Evolutionary conservation across 2,888 invertebrate genomes (phyloP).

Genomic region (Odontothrips loti): DNA sequence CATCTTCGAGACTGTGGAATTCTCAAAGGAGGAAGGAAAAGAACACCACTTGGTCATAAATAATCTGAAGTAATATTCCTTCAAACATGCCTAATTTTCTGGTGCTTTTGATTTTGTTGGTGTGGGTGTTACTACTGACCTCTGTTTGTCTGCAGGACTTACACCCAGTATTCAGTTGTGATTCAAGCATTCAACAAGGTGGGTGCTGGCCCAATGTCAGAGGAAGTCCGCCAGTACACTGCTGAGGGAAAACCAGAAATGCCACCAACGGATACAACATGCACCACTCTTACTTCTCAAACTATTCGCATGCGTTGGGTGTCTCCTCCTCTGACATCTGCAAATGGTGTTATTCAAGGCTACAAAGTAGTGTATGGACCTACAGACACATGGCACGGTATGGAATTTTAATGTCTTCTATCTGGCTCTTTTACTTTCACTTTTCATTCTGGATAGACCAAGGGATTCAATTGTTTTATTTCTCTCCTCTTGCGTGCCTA

Average conservation of each 20-base stretch:
- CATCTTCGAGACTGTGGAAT: slow-evolving; percentile 86
- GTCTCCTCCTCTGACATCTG: slow-evolving; percentile 84
- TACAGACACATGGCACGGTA: slow-evolving; percentile 87
- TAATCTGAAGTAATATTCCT: slow-evolving; percentile 60
- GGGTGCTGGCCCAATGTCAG: slow-evolving; percentile 86
- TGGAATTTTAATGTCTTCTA: slow-evolving; percentile 46
- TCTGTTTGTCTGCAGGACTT: slow-evolving; percentile 59
- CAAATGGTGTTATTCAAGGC: slow-evolving; percentile 92
- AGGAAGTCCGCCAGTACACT: slow-evolving; percentile 84
- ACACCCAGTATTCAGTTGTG: slow-evolving; percentile 93
- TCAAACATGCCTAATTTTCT: background rate
- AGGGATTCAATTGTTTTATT: background rate
- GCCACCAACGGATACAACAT: slow-evolving; percentile 85
- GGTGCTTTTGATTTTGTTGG: no score
- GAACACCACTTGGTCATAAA: slow-evolving; percentile 80
- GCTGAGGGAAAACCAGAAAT: slow-evolving; percentile 92
- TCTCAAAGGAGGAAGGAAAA: slow-evolving; percentile 85
- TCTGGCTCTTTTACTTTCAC: slow-evolving; percentile 18
- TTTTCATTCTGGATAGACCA: slow-evolving; percentile 25
- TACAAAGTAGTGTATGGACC: slow-evolving; percentile 93
- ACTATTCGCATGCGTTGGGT: slow-evolving; percentile 93
- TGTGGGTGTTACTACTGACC: slow-evolving; percentile 4
- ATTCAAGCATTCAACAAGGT: slow-evolving; percentile 93
- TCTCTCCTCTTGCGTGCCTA: slow-evolving; percentile 44
- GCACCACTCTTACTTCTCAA: slow-evolving; percentile 89